Evolutionary conservation across 2,888 invertebrate genomes (phyloP).

Genomic region (Dynastes grantii): DNA sequence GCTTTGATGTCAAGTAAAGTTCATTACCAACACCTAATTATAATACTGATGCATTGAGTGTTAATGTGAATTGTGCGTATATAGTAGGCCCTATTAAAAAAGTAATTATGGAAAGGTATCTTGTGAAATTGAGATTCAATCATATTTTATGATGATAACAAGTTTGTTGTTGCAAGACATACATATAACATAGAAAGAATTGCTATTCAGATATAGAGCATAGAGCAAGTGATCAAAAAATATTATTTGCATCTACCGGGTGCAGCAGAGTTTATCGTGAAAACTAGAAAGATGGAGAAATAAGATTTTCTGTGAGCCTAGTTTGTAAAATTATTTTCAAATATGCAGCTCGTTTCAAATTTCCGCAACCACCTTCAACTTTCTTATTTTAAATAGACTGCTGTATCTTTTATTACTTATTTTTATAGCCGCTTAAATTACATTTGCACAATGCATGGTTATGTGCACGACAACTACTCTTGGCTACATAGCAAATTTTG

Average conservation of each 20-base stretch:
- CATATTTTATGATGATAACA: not conserved
- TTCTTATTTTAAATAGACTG: no score
- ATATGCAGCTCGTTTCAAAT: not conserved
- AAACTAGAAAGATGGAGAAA: no score
- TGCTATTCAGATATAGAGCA: not conserved
- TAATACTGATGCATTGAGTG: not conserved
- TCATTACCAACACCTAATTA: constrained; percentile 28
- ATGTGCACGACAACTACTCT: no score
- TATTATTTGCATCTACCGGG: not conserved
- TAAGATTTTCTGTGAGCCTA: no score
- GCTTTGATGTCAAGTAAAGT: constrained; percentile 16
- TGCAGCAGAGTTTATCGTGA: not conserved
- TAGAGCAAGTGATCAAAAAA: not conserved
- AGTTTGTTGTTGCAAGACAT: not conserved
- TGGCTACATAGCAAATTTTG: no score
- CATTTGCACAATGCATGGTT: no score
- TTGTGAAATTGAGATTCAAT: not conserved
- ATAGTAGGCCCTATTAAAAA: not conserved
- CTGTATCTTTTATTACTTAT: no score
- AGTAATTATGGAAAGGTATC: not conserved
- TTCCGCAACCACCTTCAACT: no score
- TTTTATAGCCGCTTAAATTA: no score
- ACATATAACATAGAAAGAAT: not conserved
- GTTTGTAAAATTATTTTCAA: not conserved
- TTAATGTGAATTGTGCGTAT: not conserved